Evolutionary conservation across 1,140 invertebrate genomes (phyloP).

Genomic region (Odontomachus brunneus): DNA sequence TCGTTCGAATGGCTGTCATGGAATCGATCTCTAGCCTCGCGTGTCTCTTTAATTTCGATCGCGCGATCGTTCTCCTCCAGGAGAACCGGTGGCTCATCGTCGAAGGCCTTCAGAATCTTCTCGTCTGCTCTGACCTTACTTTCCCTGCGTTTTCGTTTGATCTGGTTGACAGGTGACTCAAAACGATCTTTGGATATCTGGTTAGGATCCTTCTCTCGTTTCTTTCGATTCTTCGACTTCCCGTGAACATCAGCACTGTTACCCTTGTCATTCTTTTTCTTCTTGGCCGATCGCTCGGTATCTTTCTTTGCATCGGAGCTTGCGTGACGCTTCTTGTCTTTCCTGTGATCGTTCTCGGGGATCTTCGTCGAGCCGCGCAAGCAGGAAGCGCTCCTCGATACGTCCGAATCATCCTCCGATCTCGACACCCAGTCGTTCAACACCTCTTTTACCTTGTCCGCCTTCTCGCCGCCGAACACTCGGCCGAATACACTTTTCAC

Average conservation of each 20-base stretch:
- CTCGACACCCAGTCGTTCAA: slow-evolving; percentile 82
- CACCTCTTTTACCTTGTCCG: slow-evolving; percentile 82
- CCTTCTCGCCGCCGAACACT: slow-evolving; percentile 80
- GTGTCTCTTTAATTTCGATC: background rate
- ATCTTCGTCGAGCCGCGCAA: background rate
- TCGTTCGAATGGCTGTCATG: slow-evolving; percentile 3
- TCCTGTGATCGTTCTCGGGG: slow-evolving; percentile 33
- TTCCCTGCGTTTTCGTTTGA: slow-evolving; percentile 72
- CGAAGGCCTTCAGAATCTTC: slow-evolving; percentile 72
- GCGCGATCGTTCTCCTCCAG: background rate
- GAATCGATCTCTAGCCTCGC: background rate
- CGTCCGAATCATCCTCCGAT: slow-evolving; percentile 78
- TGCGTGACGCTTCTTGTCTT: slow-evolving; percentile 43
- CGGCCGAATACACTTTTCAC: slow-evolving; percentile 82
- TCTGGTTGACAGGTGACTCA: background rate
- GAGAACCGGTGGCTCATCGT: slow-evolving; percentile 8
- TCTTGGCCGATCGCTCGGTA: background rate
- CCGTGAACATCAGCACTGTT: background rate
- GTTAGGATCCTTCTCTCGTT: background rate
- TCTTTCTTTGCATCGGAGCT: slow-evolving; percentile 28
- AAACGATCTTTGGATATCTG: background rate
- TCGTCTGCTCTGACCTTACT: slow-evolving; percentile 83
- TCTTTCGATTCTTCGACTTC: slow-evolving; percentile 51
- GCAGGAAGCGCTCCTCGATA: slow-evolving; percentile 39
- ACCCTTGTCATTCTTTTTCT: slow-evolving; percentile 23